phyloP scores from a whole-genome alignment of 2,113 vertebrate species.

The Neogale vison region DNA sequence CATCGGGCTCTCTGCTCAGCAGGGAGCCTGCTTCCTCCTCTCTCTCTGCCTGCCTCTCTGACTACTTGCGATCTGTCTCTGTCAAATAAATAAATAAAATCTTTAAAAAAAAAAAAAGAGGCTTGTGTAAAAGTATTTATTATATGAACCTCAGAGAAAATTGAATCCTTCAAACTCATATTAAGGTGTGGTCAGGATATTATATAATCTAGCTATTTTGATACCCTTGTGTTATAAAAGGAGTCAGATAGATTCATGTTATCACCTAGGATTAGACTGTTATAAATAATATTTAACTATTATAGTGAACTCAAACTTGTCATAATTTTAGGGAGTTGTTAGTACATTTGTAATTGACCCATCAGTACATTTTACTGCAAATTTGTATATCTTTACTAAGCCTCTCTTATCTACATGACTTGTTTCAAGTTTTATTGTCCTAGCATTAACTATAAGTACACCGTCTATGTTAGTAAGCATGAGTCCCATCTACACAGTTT shows the following conservation, averaged over 20 bases:
- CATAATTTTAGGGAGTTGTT: background rate
- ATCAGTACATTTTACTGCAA: conserved; percentile 37
- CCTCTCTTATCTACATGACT: background rate
- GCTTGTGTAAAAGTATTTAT: background rate
- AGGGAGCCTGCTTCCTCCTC: no score
- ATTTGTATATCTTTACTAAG: background rate
- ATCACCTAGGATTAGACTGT: background rate
- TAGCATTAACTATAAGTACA: conserved; percentile 23
- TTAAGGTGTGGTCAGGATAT: background rate
- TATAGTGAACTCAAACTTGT: background rate
- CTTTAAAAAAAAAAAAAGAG: background rate
- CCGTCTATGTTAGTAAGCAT: background rate
- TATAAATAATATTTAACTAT: conserved; percentile 4
- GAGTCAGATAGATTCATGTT: background rate
- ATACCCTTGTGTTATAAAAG: background rate
- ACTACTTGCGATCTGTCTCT: no score
- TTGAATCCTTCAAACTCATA: background rate
- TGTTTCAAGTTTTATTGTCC: conserved; percentile 4
- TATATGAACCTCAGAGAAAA: background rate
- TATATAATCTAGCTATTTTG: background rate
- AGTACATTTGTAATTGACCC: background rate
- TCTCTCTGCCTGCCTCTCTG: no score
- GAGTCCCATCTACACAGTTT: background rate
- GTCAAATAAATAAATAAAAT: no score
- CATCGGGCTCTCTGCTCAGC: no score